Percentiles rank a stretch among this genome's conserved stretches.
phyloP scores from a whole-genome alignment of 2,797 vertebrate species.

The Neosilurus mollespiculum region DNA sequence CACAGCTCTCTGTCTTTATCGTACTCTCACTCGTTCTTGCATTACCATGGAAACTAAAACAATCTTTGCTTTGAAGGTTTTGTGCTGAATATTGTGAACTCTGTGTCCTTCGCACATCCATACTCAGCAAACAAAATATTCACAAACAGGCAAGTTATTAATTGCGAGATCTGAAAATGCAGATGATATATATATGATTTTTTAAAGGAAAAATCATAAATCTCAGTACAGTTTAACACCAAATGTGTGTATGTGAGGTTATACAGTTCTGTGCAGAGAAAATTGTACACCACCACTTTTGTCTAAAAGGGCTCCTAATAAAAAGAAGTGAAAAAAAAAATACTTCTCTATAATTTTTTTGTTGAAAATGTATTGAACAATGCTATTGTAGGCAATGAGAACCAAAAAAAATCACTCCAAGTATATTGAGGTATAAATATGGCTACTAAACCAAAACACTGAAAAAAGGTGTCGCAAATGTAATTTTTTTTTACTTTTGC shows the following conservation, averaged over 20 bases:
- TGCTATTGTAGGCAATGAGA: too few species aligned
- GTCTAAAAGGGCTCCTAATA: too few species aligned
- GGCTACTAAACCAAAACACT: too few species aligned
- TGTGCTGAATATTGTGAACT: conserved; percentile 45
- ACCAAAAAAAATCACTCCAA: too few species aligned
- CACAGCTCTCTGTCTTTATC: conserved; percentile 36
- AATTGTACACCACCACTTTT: too few species aligned
- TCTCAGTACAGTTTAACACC: conserved; percentile 6
- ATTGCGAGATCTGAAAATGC: conserved; percentile 24
- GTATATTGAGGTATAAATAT: too few species aligned
- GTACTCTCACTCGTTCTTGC: conserved; percentile 22
- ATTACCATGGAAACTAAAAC: conserved; percentile 58
- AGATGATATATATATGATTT: conserved; percentile 19
- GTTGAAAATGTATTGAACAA: too few species aligned
- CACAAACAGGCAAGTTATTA: conserved; percentile 47
- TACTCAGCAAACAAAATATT: conserved; percentile 40
- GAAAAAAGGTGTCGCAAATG: too few species aligned
- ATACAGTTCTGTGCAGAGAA: too few species aligned
- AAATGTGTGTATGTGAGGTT: conserved; percentile 20
- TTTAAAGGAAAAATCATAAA: conserved; percentile 29
- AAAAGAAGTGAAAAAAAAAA: too few species aligned
- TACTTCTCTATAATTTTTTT: too few species aligned
- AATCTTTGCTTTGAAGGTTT: conserved; percentile 43
- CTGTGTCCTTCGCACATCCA: conserved; percentile 27
- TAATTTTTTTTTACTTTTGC: too few species aligned